Base-by-base conservation (phyloP, 2,797 vertebrate genomes). In the Novumbra hubbsi region DNA sequence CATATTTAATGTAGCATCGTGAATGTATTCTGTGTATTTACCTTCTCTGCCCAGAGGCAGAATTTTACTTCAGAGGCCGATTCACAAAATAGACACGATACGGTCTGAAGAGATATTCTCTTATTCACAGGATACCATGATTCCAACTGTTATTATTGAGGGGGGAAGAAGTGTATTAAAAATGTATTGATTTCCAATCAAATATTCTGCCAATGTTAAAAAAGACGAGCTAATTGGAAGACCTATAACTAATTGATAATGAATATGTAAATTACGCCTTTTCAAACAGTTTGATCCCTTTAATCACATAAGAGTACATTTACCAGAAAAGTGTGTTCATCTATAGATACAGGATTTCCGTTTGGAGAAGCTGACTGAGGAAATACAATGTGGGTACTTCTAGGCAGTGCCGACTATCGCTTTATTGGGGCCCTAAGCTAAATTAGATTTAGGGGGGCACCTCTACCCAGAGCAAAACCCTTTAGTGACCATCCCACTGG, bases 231-330 rank as follows among this genome's bases (percentile, higher is more conserved):
- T 86, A 86, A 91, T 90, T 89, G 84, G 84, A 78, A 80, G 79
- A 84, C 79, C 73, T 79, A 84, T 89, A 84, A 91, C 78, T 89
- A 85, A 91, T 89, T 89, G 79, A 90, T 88, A 74, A 85, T 76
- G 24, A 84, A 76, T 76, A 67, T 70, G 74, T 81, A 81, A 83
- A 88, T 88, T 76, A 76, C 76, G 71, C 63, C 83, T 82, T 88
- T 91, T 89, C 80, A 90, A 89, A 89, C 84, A 83, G 73, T 73
- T 84, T 80, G 79, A 82, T 85, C 49, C 64, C 70, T 71, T 80
- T 80, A 79, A 76, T 71, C 70, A 41, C 65, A 78, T 77, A 68
- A 72, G 68, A 60, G 52, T 60, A 71, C 52, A 27, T 60, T 71
- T 57, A 71, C 32, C 30, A 27, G 73, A 70, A 71, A 76, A 76